Base-by-base conservation (phyloP, 2,888 invertebrate genomes). In the Cheiracanthium punctorium region DNA sequence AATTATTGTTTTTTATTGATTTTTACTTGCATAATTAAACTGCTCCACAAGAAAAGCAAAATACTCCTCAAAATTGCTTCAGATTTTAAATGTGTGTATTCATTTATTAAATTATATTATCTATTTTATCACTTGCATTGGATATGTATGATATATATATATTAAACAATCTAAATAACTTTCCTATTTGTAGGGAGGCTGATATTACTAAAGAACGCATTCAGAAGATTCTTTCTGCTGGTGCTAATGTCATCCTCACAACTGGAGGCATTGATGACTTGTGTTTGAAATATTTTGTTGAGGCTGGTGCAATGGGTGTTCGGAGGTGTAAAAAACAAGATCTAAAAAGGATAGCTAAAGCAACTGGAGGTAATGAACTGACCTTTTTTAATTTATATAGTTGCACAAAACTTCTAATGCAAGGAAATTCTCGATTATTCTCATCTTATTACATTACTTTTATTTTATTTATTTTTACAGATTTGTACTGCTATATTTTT, bases 141-240 rank as follows among this genome's bases (percentile, higher is more conserved):
- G n/a, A n/a, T n/a, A n/a, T n/a, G n/a, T n/a, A n/a, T n/a, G n/a
- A n/a, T n/a, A n/a, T n/a, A n/a, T n/a, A n/a, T n/a, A n/a, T n/a
- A n/a, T n/a, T n/a, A n/a, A n/a, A n/a, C n/a, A n/a, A n/a, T n/a
- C 12, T 4, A 33, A 4, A 28, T 70, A 14, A 20, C 33, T 32
- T 70, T 70, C n/a, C n/a, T n/a, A n/a, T n/a, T 32, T 71, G 33
- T 89, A 93, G 99, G 74, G 99, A 99, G 92, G 93, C 96, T 70
- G 99, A 99, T 92, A 98, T 99, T 90, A 99, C 99, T 0, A 99
- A 99, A 92, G 98, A 99, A 91, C 95, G 98, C 52, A 95, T 99
- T 74, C 95, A 97, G 91, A 99, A 99, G 93, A 98, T 99, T 91
- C 93, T 99, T 7, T 93, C 95, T 0, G 95, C 97, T 0, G 99